Percentiles rank a stretch among this genome's conserved stretches.
These are phyloP conservation scores for Oxyura jamaicensis DNA, from an alignment of 2,113 vertebrate species.

Conservation along the genomic window DNA sequence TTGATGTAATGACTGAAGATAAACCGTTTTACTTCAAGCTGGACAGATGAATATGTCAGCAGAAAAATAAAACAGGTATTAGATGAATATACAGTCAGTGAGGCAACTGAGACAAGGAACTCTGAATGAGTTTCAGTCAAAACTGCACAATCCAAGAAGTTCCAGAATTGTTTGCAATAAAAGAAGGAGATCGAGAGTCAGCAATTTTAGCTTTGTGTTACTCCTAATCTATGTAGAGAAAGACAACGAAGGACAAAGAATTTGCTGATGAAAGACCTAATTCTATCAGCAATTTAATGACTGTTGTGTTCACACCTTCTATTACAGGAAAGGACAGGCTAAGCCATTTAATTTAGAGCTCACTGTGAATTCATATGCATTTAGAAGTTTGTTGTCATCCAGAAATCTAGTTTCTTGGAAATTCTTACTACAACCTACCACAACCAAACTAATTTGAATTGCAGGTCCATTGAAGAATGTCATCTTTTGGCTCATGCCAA, in stretches of 20 bases:
- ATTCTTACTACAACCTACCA: not conserved
- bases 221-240: not conserved
- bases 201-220: not conserved
- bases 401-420: not conserved
- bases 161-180: not conserved
- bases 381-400: not conserved
- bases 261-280: not conserved
- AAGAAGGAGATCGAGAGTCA: not conserved
- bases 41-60: constrained; percentile 50
- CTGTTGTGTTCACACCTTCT: not conserved
- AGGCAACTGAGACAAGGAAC: not conserved
- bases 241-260: not conserved
- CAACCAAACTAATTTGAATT: not conserved
- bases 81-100: not conserved
- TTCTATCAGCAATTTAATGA: not conserved
- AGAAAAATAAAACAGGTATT: not conserved
- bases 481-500: not conserved
- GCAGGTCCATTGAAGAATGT: not conserved
- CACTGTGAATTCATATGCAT: not conserved
- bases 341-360: not conserved
- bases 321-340: not conserved
- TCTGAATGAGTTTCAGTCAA: not conserved
- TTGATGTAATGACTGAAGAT: constrained; percentile 38
- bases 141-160: not conserved
- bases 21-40: constrained; percentile 50